Conservation (phyloP, 2,113 vertebrate species). For the Jaculus jaculus region DNA sequence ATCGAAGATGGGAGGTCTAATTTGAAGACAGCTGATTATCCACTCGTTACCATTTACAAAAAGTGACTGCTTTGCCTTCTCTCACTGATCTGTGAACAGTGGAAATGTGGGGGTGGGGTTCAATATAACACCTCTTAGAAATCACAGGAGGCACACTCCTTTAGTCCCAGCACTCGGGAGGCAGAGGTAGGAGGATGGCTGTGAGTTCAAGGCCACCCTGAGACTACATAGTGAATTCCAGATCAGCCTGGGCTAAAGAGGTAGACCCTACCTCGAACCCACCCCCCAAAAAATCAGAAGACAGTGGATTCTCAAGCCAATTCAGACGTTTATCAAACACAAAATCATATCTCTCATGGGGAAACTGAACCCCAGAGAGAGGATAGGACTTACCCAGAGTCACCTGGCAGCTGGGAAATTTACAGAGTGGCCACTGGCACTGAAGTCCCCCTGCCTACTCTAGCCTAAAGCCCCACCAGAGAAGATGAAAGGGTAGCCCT, state of each 20-base stretch:
- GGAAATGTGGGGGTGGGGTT: not conserved
- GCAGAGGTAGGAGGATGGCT: too few relatives aligned
- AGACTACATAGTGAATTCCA: too few relatives aligned
- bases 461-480: not conserved
- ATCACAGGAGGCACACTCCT: not conserved
- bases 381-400: not conserved
- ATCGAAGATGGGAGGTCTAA: constrained; percentile 47
- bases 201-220: too few relatives aligned
- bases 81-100: not conserved
- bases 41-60: constrained; percentile 56
- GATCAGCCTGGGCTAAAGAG: too few relatives aligned
- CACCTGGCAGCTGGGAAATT: not conserved
- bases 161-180: too few relatives aligned
- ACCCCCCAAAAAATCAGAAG: too few relatives aligned
- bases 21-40: constrained; percentile 61
- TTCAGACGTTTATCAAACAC: constrained; percentile 2
- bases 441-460: not conserved
- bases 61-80: constrained; percentile 45
- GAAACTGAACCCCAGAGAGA: constrained; percentile 26
- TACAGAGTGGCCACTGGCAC: not conserved
- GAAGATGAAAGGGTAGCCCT: constrained; percentile 38
- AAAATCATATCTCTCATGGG: not conserved
- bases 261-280: too few relatives aligned
- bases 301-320: not conserved
- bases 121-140: not conserved